Percentiles rank a stretch among this genome's conserved stretches.
Conservation (phyloP, 2,797 vertebrate genomes). For the Harpagifer antarcticus region DNA sequence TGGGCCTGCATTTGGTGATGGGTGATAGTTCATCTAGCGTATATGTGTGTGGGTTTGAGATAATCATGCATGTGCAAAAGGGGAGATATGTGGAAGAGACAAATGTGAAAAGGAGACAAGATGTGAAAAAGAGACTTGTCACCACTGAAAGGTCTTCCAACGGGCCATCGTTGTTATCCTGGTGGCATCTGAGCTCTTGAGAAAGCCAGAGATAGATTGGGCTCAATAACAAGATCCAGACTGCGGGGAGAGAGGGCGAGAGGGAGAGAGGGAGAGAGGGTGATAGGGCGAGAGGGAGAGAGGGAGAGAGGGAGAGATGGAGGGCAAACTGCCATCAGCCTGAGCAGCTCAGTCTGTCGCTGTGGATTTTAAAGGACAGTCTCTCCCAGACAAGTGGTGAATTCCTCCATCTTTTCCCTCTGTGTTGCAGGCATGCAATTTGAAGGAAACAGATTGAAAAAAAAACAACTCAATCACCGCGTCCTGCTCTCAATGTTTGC, state of each 20-base stretch:
- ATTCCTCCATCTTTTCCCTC: too few species aligned
- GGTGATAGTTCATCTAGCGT: slow-evolving; percentile 27
- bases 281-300: slow-evolving; percentile 6
- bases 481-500: slow-evolving; percentile 50
- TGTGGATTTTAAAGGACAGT: too few species aligned
- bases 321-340: slow-evolving; percentile 64
- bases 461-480: slow-evolving; percentile 34
- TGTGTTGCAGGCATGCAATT: too few species aligned
- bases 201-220: slow-evolving; percentile 58
- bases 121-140: slow-evolving; percentile 46
- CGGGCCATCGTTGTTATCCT: slow-evolving; percentile 67
- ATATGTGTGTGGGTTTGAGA: slow-evolving; percentile 32
- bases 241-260: slow-evolving; percentile 45
- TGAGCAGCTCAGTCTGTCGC: slow-evolving; percentile 56
- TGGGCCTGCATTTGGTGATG: slow-evolving; percentile 32
- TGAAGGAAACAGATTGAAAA: slow-evolving; percentile 41
- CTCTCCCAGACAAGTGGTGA: too few species aligned
- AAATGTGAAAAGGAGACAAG: slow-evolving; percentile 24
- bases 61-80: slow-evolving; percentile 16
- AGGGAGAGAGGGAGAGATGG: not conserved
- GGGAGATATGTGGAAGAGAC: not conserved
- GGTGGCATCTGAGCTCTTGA: slow-evolving; percentile 73
- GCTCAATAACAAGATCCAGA: slow-evolving; percentile 61
- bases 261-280: slow-evolving; percentile 44
- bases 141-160: slow-evolving; percentile 50